Evolutionary conservation across 2,888 invertebrate genomes (phyloP).

Genomic region (Plebejus anna): DNA sequence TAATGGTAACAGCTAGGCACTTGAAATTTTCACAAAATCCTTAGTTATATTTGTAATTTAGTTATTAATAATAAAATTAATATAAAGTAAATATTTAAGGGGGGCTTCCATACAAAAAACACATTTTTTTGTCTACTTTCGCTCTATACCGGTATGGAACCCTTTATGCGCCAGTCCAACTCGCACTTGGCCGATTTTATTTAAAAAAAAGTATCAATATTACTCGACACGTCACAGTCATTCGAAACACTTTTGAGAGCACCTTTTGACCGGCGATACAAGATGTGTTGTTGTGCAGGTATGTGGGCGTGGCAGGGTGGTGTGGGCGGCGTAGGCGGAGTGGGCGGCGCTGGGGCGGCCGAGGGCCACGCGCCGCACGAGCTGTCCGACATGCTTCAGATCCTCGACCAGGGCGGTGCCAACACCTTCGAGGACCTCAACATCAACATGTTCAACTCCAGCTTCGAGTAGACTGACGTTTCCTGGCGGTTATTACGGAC

Average conservation of each 20-base stretch:
- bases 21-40: too few relatives aligned
- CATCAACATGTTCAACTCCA: conserved; percentile 93
- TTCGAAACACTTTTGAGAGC: not conserved
- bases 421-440: conserved; percentile 93
- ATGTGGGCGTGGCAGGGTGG: conserved; percentile 90
- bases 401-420: conserved; percentile 91
- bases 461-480: conserved; percentile 58
- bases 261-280: not conserved
- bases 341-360: conserved; percentile 52
- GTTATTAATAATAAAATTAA: too few relatives aligned
- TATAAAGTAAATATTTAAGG: too few relatives aligned
- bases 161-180: too few relatives aligned
- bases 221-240: too few relatives aligned
- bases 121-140: too few relatives aligned
- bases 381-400: conserved; percentile 95
- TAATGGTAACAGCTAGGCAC: too few relatives aligned
- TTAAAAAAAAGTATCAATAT: too few relatives aligned
- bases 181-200: too few relatives aligned
- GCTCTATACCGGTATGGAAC: too few relatives aligned
- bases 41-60: too few relatives aligned
- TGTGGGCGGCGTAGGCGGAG: conserved; percentile 57
- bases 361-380: conserved; percentile 82
- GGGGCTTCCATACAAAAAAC: too few relatives aligned
- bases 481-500: not conserved
- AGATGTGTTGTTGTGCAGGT: conserved; percentile 58